phyloP scores from a whole-genome alignment of 2,797 vertebrate species.

The Myotis daubentonii region DNA sequence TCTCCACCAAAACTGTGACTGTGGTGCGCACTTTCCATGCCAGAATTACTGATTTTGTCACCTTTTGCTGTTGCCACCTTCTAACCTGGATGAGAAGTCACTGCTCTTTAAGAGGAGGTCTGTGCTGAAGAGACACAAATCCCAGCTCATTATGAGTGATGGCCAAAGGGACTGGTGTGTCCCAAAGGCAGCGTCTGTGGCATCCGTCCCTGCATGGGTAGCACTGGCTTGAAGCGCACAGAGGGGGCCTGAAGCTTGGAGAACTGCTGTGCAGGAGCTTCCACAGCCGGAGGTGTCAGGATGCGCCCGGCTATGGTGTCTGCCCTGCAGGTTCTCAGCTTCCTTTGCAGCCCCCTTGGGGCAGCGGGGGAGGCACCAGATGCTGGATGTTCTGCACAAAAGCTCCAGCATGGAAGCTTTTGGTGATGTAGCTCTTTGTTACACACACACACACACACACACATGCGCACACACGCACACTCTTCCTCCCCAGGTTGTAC shows the following conservation, averaged over 20 bases:
- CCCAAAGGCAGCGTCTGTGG: rapidly evolving
- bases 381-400: not conserved
- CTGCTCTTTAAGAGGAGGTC: not conserved
- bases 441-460: no score
- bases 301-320: not conserved
- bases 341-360: not conserved
- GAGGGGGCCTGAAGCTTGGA: not conserved
- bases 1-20: conserved; percentile 47
- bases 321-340: not conserved
- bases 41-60: not conserved
- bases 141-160: not conserved
- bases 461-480: rapidly evolving
- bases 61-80: not conserved
- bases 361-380: rapidly evolving
- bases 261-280: no score
- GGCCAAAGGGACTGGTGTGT: not conserved
- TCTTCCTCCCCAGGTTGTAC: no score
- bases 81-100: not conserved
- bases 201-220: not conserved
- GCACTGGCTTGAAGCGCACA: not conserved
- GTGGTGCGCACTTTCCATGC: not conserved
- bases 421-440: not conserved
- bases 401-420: not conserved
- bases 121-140: not conserved
- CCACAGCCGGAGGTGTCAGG: not conserved